These are phyloP conservation scores for Chrysomela aeneicollis DNA, from an alignment of 2,888 invertebrate species.

Conservation along the genomic window DNA sequence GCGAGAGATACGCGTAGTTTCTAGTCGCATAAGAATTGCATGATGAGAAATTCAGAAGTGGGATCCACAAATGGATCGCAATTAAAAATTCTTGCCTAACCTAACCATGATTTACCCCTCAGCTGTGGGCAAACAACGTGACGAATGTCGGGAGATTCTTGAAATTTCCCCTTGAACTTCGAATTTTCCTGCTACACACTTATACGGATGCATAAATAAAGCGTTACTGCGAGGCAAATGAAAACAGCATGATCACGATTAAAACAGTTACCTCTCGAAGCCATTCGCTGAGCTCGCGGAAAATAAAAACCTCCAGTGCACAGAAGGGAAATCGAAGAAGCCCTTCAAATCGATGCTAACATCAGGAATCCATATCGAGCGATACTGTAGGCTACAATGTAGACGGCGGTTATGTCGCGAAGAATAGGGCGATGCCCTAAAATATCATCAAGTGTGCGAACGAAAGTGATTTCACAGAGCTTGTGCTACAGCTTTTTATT, in stretches of 20 bases:
- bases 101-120: too few relatives aligned
- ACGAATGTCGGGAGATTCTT: background rate
- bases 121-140: background rate
- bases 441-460: background rate
- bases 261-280: slow-evolving; percentile 6
- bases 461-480: too few relatives aligned
- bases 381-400: background rate
- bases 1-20: too few relatives aligned
- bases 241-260: slow-evolving; percentile 24
- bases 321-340: slow-evolving; percentile 30
- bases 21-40: too few relatives aligned
- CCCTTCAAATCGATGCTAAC: slow-evolving; percentile 20
- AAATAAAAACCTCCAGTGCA: slow-evolving; percentile 21
- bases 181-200: slow-evolving; percentile 14
- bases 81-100: too few relatives aligned
- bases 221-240: slow-evolving; percentile 19
- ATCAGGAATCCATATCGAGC: slow-evolving; percentile 6
- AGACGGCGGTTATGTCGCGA: background rate
- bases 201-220: slow-evolving; percentile 27
- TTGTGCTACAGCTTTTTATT: too few relatives aligned
- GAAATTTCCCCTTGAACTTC: slow-evolving; percentile 4
- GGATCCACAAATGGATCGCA: too few relatives aligned
- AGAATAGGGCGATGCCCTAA: background rate
- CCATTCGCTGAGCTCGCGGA: background rate
- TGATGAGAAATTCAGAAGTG: too few relatives aligned